phyloP scores from a whole-genome alignment of 2,888 invertebrate species.

The Plagiodera versicolora region DNA sequence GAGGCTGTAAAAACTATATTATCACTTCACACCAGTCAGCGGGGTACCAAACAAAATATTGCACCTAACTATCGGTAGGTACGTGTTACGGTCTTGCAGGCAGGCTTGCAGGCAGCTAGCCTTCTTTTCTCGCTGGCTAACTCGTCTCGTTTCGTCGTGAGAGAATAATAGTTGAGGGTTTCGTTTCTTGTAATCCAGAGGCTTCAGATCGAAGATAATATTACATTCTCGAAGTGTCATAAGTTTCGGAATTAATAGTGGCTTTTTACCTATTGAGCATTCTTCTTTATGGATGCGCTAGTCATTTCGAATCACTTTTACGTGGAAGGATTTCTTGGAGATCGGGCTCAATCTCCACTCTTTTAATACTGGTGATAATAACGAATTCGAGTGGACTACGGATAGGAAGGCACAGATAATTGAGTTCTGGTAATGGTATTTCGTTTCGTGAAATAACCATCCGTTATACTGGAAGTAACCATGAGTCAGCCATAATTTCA shows the following conservation, averaged over 20 bases:
- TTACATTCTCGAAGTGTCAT: slow-evolving; percentile 24
- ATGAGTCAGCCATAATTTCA: no score
- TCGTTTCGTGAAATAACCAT: no score
- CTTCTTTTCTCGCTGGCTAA: no score
- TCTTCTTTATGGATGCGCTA: not conserved
- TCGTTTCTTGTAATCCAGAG: slow-evolving; percentile 36
- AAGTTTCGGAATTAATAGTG: slow-evolving; percentile 32
- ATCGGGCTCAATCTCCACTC: no score
- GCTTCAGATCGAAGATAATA: slow-evolving; percentile 35
- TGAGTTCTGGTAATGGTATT: no score
- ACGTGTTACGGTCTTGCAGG: slow-evolving; percentile 26
- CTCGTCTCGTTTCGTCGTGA: slow-evolving; percentile 17
- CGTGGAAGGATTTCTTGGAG: not conserved
- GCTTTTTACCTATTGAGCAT: not conserved
- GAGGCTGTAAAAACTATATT: slow-evolving; percentile 52
- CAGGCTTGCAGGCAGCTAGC: no score
- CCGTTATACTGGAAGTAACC: no score
- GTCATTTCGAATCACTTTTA: not conserved
- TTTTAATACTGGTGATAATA: no score
- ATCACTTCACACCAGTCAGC: slow-evolving; percentile 50
- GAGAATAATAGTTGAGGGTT: slow-evolving; percentile 33
- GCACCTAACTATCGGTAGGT: slow-evolving; percentile 22
- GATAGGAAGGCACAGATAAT: no score
- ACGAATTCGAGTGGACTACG: no score
- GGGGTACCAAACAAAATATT: slow-evolving; percentile 50